These are phyloP conservation scores for Acipenser transmontanus DNA, from an alignment of 2,797 vertebrate genomes.

Conservation along the genomic window DNA sequence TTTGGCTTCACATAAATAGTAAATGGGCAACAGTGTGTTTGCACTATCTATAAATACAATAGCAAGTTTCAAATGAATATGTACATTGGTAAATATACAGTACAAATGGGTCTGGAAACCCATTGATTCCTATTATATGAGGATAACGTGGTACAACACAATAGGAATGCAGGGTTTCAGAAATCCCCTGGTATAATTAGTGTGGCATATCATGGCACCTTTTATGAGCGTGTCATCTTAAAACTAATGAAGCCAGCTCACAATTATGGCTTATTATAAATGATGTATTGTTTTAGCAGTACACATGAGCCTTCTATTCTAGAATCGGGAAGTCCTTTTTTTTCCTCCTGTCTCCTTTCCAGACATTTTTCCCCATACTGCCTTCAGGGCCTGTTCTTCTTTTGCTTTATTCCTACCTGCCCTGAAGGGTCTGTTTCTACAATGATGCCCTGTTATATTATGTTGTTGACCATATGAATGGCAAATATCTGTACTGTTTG, in stretches of 20 bases:
- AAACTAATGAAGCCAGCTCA: conserved; percentile 45
- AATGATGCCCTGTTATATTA: not conserved
- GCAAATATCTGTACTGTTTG: too few relatives aligned
- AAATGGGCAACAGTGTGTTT: too few relatives aligned
- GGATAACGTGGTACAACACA: too few relatives aligned
- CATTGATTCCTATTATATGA: too few relatives aligned
- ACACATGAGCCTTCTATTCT: not conserved
- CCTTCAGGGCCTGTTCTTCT: conserved; percentile 13
- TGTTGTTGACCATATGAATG: too few relatives aligned
- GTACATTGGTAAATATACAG: too few relatives aligned
- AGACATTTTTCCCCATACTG: conserved; percentile 32
- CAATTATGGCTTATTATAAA: conserved; percentile 17
- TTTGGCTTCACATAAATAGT: too few relatives aligned
- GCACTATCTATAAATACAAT: too few relatives aligned
- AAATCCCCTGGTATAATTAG: conserved; percentile 28
- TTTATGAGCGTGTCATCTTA: conserved; percentile 41
- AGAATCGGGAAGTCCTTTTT: conserved; percentile 4
- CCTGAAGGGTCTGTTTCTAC: not conserved
- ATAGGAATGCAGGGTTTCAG: not conserved
- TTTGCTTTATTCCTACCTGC: conserved; percentile 37
- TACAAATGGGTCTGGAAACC: too few relatives aligned
- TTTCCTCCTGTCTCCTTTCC: conserved; percentile 10
- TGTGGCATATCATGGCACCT: conserved; percentile 38
- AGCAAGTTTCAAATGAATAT: too few relatives aligned
- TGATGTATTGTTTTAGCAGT: not conserved